A percentile compares a stretch with the other conserved stretches of the same genome.
phyloP scores from a whole-genome alignment of 2,113 vertebrate species.

The Caranx ignobilis region DNA sequence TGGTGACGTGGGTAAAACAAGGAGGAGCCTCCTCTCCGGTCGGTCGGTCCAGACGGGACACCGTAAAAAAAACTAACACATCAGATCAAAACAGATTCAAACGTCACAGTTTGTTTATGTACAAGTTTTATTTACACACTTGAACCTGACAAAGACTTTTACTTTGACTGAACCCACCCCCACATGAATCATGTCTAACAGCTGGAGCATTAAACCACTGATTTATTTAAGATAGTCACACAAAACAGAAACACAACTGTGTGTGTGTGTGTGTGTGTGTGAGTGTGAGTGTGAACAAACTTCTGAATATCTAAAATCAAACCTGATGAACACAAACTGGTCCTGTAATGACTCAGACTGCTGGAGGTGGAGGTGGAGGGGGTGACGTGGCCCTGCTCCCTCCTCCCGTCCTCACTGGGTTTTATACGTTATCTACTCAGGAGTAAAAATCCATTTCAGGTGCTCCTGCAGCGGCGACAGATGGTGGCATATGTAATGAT shows the following conservation, averaged over 20 bases:
- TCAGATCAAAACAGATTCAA: conserved; percentile 49
- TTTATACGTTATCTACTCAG: conserved; percentile 80
- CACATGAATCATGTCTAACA: too few relatives aligned
- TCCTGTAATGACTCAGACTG: not conserved
- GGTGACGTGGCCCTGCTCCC: conserved; percentile 5
- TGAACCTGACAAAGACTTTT: too few relatives aligned
- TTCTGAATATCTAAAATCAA: conserved; percentile 9
- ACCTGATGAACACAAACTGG: not conserved
- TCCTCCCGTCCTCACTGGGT: conserved; percentile 43
- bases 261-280: too few relatives aligned
- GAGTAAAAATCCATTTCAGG: conserved; percentile 80
- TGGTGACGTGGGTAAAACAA: conserved; percentile 10
- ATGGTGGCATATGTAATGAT: conserved; percentile 96
- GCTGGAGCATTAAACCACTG: too few relatives aligned
- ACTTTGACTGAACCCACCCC: too few relatives aligned
- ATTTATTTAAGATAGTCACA: too few relatives aligned
- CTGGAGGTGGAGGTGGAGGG: conserved; percentile 31
- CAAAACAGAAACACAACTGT: too few relatives aligned
- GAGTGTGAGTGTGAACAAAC: too few relatives aligned
- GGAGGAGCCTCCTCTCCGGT: conserved; percentile 38
- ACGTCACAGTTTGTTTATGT: not conserved
- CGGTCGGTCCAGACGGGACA: conserved; percentile 68
- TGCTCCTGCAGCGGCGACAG: conserved; percentile 84
- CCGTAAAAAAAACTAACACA: conserved; percentile 62
- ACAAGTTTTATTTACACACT: too few relatives aligned